Conservation (phyloP, 2,888 invertebrate species). For the Caenorhabditis afra region DNA sequence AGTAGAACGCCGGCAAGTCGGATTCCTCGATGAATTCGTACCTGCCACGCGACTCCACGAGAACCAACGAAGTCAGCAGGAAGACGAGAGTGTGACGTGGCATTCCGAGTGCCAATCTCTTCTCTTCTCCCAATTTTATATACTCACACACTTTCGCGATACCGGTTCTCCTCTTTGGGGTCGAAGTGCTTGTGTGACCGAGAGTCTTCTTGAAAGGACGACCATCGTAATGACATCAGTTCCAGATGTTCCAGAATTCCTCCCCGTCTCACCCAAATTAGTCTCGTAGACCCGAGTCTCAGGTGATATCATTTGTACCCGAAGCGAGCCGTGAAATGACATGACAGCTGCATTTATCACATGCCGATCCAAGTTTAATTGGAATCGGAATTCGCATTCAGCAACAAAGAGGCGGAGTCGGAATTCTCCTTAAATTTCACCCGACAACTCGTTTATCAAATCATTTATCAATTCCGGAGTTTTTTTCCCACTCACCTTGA, state of each 20-base stretch:
- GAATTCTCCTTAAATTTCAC: no score
- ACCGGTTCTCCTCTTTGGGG: background rate
- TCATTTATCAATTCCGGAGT: no score
- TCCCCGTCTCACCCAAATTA: background rate
- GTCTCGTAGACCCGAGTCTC: background rate
- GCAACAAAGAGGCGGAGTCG: no score
- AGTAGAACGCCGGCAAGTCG: conserved; percentile 56
- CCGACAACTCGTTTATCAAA: no score
- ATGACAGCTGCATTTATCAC: no score
- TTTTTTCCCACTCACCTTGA: no score
- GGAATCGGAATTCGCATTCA: no score
- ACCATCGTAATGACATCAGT: conserved; percentile 6
- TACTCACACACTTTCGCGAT: background rate
- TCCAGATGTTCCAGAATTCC: background rate
- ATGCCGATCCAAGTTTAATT: no score
- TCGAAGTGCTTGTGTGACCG: conserved; percentile 12
- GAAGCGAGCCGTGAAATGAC: no score
- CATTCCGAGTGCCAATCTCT: background rate
- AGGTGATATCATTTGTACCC: no score
- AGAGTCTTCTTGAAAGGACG: background rate
- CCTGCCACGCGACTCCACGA: conserved; percentile 25
- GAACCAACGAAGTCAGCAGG: conserved; percentile 2
- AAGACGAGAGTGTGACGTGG: conserved; percentile 13
- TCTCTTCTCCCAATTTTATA: background rate
- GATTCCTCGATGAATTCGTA: conserved; percentile 56